A percentile compares a stretch with the other conserved stretches of the same genome.
Evolutionary conservation across 1,140 invertebrate genomes (phyloP).

Genomic region (Sarcophaga peregrina): DNA sequence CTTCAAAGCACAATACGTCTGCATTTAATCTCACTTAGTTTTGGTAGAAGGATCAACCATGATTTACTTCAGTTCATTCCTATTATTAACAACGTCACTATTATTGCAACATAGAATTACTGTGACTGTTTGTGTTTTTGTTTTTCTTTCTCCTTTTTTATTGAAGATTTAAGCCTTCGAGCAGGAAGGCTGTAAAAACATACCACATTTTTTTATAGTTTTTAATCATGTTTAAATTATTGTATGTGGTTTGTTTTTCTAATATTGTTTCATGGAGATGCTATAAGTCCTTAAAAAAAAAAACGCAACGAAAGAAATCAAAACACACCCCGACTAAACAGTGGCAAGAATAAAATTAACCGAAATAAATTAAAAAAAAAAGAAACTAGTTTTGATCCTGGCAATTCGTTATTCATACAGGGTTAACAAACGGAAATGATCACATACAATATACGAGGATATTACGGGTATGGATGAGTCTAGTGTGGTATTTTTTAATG

Average conservation of each 20-base stretch:
- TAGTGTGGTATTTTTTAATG: not conserved
- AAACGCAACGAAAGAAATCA: conserved; percentile 44
- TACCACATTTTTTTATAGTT: conserved; percentile 49
- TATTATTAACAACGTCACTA: not conserved
- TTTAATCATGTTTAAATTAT: conserved; percentile 67
- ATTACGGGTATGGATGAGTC: not conserved
- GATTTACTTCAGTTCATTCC: not conserved
- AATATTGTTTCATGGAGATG: too few relatives aligned
- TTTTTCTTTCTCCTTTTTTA: conserved; percentile 7
- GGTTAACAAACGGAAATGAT: not conserved
- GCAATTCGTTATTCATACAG: not conserved
- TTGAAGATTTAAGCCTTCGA: conserved; percentile 45
- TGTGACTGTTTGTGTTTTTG: not conserved
- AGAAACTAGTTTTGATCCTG: conserved; percentile 49
- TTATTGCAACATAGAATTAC: not conserved
- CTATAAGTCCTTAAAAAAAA: not conserved
- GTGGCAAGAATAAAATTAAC: conserved; percentile 43
- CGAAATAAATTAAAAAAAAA: conserved; percentile 56
- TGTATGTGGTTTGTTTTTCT: conserved; percentile 48
- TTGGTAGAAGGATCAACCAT: not conserved
- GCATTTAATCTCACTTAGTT: not conserved
- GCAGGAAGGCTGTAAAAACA: conserved; percentile 64
- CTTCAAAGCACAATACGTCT: not conserved
- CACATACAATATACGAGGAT: not conserved
- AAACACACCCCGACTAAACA: not conserved